phyloP scores from a whole-genome alignment of 2,888 invertebrate genomes.

The Cosmopolites sordidus region DNA sequence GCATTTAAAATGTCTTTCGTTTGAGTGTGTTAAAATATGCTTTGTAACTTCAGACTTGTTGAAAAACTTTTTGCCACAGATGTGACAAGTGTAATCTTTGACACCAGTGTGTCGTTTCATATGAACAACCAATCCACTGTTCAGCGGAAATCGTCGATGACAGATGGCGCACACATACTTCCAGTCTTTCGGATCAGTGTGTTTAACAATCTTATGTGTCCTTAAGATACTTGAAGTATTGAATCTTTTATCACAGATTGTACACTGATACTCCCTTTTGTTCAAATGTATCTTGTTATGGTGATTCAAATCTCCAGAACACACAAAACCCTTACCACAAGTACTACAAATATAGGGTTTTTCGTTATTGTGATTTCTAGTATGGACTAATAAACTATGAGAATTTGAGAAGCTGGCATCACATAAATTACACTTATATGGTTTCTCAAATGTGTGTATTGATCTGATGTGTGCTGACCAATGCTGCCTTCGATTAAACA shows the following conservation, averaged over 20 bases:
- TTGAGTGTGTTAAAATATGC: constrained; percentile 35
- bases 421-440: constrained; percentile 36
- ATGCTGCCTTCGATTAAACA: constrained; percentile 35
- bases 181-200: constrained; percentile 38
- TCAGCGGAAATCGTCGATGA: constrained; percentile 36
- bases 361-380: constrained; percentile 35
- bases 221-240: constrained; percentile 36
- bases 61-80: constrained; percentile 44
- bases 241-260: constrained; percentile 35
- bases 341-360: constrained; percentile 34
- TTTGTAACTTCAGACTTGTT: constrained; percentile 36
- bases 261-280: constrained; percentile 36
- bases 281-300: constrained; percentile 37
- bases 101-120: constrained; percentile 38
- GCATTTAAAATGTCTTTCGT: constrained; percentile 34
- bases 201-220: constrained; percentile 37
- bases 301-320: constrained; percentile 34
- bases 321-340: constrained; percentile 43
- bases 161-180: constrained; percentile 34
- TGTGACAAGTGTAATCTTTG: constrained; percentile 37
- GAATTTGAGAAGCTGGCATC: constrained; percentile 35
- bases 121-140: constrained; percentile 35
- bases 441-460: constrained; percentile 37
- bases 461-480: constrained; percentile 35
- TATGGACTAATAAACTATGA: constrained; percentile 35